These are phyloP conservation scores for Chamaetylas fuelleborni DNA, from an alignment of 2,113 vertebrate genomes.

Conservation along the genomic window DNA sequence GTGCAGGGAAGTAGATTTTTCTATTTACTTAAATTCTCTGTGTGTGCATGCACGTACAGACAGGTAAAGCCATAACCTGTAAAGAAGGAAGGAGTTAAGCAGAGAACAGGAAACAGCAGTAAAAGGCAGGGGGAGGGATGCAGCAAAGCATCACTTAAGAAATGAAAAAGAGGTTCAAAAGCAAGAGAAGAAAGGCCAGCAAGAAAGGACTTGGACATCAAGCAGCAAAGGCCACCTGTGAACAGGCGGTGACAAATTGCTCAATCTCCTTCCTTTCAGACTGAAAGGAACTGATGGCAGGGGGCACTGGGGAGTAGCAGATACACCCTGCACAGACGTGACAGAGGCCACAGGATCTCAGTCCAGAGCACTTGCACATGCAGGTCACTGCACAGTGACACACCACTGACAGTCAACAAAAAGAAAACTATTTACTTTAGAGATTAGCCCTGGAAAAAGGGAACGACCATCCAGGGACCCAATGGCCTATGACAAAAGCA, in stretches of 20 bases:
- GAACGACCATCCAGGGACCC: neutral
- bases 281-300: neutral
- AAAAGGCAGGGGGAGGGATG: neutral
- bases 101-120: neutral
- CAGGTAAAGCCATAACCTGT: neutral
- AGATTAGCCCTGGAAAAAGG: neutral
- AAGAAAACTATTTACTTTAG: conserved; percentile 14
- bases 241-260: neutral
- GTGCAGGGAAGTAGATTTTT: neutral
- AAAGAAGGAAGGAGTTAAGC: neutral
- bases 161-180: neutral
- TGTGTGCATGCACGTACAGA: neutral
- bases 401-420: neutral
- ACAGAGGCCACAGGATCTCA: neutral
- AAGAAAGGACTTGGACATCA: neutral
- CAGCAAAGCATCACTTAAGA: neutral
- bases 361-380: neutral
- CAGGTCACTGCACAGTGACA: neutral
- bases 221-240: neutral
- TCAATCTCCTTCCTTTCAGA: neutral
- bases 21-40: neutral
- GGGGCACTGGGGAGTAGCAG: neutral
- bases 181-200: neutral
- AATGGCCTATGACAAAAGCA: neutral
- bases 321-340: neutral